Conservation (phyloP, 2,797 vertebrate genomes). For the Otus scops region DNA sequence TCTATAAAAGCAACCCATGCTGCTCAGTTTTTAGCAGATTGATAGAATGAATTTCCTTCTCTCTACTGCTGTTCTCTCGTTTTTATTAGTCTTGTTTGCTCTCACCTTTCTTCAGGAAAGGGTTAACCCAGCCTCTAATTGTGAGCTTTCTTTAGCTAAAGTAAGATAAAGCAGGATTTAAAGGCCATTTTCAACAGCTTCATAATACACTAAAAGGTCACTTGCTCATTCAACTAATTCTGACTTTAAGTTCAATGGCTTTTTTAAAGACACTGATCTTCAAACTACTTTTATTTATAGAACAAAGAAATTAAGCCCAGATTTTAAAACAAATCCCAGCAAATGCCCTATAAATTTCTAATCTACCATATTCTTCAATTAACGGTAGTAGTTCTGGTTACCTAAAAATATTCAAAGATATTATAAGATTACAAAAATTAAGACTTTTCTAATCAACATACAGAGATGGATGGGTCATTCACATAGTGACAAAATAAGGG, state of each 20-base stretch:
- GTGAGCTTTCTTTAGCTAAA: conserved; percentile 31
- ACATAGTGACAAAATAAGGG: neutral
- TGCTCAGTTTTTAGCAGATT: neutral
- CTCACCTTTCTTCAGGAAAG: neutral
- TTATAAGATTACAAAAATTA: neutral
- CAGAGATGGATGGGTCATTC: neutral
- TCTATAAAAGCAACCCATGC: neutral
- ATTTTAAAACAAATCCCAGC: neutral
- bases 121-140: conserved; percentile 19
- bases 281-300: conserved; percentile 20
- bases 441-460: neutral
- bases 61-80: neutral
- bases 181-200: conserved; percentile 48
- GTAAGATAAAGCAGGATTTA: conserved; percentile 56
- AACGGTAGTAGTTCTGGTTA: neutral
- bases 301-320: neutral
- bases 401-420: neutral
- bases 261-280: conserved; percentile 32
- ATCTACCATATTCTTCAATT: neutral
- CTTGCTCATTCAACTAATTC: conserved; percentile 47
- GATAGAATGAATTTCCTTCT: neutral
- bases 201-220: conserved; percentile 42
- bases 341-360: neutral
- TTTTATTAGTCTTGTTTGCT: neutral
- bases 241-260: neutral